Evolutionary conservation across 2,888 invertebrate species (phyloP).

Genomic region (Tachina lurida): DNA sequence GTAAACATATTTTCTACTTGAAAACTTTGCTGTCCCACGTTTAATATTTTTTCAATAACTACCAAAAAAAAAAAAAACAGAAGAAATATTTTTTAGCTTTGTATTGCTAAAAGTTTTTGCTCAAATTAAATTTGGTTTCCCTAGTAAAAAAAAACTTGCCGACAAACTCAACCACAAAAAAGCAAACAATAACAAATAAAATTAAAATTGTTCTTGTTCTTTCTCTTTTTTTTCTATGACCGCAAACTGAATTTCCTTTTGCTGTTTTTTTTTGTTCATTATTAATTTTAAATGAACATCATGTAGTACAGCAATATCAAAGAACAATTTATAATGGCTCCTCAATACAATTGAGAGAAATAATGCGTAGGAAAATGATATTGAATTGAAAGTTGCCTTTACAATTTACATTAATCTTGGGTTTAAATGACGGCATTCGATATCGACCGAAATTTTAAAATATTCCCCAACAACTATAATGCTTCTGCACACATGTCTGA

Average conservation of each 20-base stretch:
- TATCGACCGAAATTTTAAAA: too few species aligned
- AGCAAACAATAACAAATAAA: conserved; percentile 2
- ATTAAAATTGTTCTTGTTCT: neutral
- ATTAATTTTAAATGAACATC: neutral
- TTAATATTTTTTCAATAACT: too few species aligned
- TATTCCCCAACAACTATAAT: too few species aligned
- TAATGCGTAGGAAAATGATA: too few species aligned
- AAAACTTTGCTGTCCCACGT: too few species aligned
- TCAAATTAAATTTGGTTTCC: neutral
- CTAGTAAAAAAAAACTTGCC: neutral
- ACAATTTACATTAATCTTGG: too few species aligned
- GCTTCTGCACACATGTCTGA: too few species aligned
- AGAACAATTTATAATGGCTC: neutral
- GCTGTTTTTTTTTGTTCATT: neutral
- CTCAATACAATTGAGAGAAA: neutral
- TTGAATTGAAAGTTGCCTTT: too few species aligned
- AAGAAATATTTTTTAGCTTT: neutral
- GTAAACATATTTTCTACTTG: too few species aligned
- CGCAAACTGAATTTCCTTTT: neutral
- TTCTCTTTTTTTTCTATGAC: neutral
- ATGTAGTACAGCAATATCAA: neutral
- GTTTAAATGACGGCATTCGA: too few species aligned
- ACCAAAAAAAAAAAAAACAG: neutral
- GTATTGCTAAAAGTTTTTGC: neutral
- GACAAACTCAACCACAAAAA: neutral